phyloP scores from a whole-genome alignment of 2,797 vertebrate species.

The Rhinichthys osculus region DNA sequence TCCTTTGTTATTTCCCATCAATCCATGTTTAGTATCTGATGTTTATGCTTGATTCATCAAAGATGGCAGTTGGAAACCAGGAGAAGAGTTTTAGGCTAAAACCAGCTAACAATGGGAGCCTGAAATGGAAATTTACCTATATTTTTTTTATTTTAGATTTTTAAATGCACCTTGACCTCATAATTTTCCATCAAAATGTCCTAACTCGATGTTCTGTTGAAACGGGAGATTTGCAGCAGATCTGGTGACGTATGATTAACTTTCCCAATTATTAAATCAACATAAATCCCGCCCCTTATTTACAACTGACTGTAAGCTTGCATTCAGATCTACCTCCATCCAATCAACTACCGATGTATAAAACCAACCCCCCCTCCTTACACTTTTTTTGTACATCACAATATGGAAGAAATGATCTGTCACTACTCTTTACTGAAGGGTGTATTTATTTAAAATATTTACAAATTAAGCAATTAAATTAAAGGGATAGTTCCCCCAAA shows the following conservation, averaged over 20 bases:
- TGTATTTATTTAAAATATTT: neutral
- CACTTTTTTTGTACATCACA: neutral
- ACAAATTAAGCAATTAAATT: neutral
- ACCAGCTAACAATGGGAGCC: no score
- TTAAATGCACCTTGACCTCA: neutral
- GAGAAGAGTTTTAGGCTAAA: no score
- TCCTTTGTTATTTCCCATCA: no score
- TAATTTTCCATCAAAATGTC: neutral
- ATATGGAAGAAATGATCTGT: neutral
- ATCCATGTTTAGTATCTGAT: no score
- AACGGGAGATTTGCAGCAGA: neutral
- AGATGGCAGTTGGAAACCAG: no score
- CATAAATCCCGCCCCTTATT: neutral
- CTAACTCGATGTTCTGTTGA: neutral
- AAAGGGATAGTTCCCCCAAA: neutral
- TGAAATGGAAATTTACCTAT: no score
- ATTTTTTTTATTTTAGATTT: neutral
- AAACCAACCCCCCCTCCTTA: no score
- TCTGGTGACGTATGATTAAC: neutral
- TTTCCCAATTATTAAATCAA: neutral
- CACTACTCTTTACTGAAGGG: neutral
- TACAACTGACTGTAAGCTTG: neutral
- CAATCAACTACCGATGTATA: neutral
- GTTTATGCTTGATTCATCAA: no score
- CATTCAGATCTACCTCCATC: neutral